These are phyloP conservation scores for Tupaia tana DNA, from an alignment of 2,113 vertebrate genomes.

Conservation along the genomic window DNA sequence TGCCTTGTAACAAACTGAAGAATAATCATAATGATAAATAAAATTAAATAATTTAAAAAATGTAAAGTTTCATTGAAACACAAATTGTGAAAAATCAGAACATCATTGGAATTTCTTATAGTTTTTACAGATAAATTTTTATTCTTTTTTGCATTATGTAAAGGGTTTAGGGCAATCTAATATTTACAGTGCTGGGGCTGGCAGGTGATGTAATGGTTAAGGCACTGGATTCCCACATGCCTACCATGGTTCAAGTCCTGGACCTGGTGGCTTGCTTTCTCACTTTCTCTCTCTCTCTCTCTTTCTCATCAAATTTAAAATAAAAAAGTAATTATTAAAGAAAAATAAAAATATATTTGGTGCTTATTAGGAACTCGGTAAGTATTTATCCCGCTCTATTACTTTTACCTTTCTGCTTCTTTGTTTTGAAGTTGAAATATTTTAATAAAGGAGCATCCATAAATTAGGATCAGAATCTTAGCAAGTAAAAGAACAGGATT, in stretches of 20 bases:
- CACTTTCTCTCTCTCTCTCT: no score
- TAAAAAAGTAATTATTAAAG: no score
- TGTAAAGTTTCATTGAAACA: neutral
- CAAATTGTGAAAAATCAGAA: neutral
- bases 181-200: neutral
- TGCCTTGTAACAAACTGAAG: no score
- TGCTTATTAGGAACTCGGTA: neutral
- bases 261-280: no score
- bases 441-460: neutral
- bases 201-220: no score
- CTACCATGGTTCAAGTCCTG: no score
- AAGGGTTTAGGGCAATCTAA: neutral
- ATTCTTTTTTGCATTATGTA: slow-evolving; percentile 30
- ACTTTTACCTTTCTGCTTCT: neutral
- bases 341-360: neutral
- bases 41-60: neutral
- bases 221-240: no score
- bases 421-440: neutral
- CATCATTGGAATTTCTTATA: neutral
- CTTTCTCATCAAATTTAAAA: no score
- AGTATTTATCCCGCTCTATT: neutral
- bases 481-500: neutral
- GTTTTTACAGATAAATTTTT: neutral
- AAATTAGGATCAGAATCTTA: neutral
- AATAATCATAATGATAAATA: no score